phyloP scores from a whole-genome alignment of 2,113 vertebrate genomes.

The Ceyx margarethae region DNA sequence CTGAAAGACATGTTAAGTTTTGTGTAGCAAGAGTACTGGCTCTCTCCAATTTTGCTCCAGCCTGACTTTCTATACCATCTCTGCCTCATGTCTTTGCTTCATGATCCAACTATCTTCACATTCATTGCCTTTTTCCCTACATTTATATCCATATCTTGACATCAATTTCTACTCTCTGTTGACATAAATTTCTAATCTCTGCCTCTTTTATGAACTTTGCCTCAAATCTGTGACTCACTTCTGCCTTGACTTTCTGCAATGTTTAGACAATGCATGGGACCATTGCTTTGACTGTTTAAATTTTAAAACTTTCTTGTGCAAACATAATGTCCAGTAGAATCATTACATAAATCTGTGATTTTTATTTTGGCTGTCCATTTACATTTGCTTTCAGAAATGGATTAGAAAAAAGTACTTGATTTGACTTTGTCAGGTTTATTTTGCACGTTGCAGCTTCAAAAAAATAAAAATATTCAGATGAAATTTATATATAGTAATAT shows the following conservation, averaged over 20 bases:
- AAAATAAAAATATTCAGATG: background rate
- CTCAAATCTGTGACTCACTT: background rate
- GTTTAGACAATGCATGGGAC: background rate
- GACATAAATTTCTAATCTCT: background rate
- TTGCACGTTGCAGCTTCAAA: background rate
- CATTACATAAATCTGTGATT: background rate
- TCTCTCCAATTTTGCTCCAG: background rate
- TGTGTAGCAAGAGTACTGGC: background rate
- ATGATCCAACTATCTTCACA: rapidly evolving
- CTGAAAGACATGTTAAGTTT: background rate
- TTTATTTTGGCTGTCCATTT: background rate
- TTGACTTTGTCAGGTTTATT: background rate
- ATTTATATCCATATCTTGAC: background rate
- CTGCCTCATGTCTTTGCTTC: background rate
- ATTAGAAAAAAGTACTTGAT: background rate
- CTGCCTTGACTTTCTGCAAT: background rate
- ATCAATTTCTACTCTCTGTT: background rate
- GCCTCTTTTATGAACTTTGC: background rate
- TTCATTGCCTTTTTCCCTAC: background rate
- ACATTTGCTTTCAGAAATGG: background rate
- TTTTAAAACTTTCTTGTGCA: background rate
- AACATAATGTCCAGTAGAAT: background rate
- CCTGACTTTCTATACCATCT: background rate
- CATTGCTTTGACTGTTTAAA: background rate
- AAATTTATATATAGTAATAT: background rate